Base-by-base conservation (phyloP, 2,113 vertebrate genomes). In the Forbesichthys agassizii region DNA sequence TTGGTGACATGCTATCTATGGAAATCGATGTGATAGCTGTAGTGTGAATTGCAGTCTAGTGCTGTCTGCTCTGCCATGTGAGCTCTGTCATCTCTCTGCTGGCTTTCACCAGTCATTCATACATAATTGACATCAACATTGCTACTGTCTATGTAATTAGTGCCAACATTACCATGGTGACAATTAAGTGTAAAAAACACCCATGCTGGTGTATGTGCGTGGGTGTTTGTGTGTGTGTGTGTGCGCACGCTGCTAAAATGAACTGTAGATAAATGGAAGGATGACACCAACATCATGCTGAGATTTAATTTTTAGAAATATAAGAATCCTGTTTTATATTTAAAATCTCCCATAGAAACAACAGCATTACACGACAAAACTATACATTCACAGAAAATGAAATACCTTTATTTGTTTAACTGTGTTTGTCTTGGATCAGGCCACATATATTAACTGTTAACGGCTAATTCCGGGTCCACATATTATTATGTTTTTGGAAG, bases 21-120 rank as follows among this genome's bases (percentile, higher is more conserved):
- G 58, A 57, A 51, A 60, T 74, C 71, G 68, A 48, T 67, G 48
- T 18, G 69, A 58, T 78, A 80, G 58, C 79, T 82, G 83, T 69
- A 62, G 48, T 61, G 58, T 69, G 69, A 68, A 75, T 75, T 73
- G 77, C 49, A 71, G 20, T 33, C 51, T 48, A 55, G 36, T 47
- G 66, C 64, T 67, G 70, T 74, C 67, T 33, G 56, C 13, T 36
- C 71, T 12, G 61, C 49, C 62, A 57, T 52, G 64, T 52, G 61
- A 52, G 58, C 54, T 52, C 33, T 52, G 63, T 47, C 1, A 9
- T 48, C 54, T 53, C 4, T 67, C 56, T 63, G 56, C 46, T 46
- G 12, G 5, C 36, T 5, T 42, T 53, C 53, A 67, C 55, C 12
- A 1, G 42, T 27, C 3, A n/a, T 62, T 59, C 58, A 48, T 62